These are phyloP conservation scores for Chloromyia formosa DNA, from an alignment of 2,888 invertebrate genomes.

Conservation along the genomic window DNA sequence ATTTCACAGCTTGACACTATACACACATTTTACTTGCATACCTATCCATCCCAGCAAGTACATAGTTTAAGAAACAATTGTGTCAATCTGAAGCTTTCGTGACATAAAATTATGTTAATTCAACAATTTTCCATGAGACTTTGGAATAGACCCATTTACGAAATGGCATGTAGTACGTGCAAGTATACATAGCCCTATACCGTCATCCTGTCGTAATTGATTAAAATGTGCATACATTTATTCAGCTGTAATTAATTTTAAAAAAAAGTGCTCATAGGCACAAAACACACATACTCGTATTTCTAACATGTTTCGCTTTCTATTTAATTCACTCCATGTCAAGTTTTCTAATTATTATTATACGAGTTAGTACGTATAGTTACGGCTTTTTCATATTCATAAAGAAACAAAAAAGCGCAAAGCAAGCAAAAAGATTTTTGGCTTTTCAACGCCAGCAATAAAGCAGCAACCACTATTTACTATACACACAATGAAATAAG, in stretches of 20 bases:
- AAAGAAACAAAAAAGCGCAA: too few relatives aligned
- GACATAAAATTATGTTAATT: background rate
- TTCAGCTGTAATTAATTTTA: conserved; percentile 6
- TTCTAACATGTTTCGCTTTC: conserved; percentile 16
- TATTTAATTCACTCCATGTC: conserved; percentile 1
- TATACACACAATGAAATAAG: too few relatives aligned
- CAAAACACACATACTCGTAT: background rate
- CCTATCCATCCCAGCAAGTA: too few relatives aligned
- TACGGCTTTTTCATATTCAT: too few relatives aligned
- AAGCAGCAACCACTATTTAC: too few relatives aligned
- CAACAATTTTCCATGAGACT: background rate
- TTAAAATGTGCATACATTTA: conserved; percentile 3
- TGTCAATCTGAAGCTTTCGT: too few relatives aligned
- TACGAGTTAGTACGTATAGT: too few relatives aligned
- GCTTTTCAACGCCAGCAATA: too few relatives aligned
- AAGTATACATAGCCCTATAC: background rate
- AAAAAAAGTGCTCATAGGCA: background rate
- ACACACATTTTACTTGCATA: too few relatives aligned
- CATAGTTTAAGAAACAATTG: too few relatives aligned
- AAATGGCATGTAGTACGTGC: background rate
- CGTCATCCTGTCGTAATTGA: background rate
- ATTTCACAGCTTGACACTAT: too few relatives aligned
- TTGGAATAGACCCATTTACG: conserved; percentile 2
- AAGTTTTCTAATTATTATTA: conserved; percentile 13
- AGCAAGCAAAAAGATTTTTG: too few relatives aligned